A percentile compares a stretch with the other conserved stretches of the same genome.
phyloP scores from a whole-genome alignment of 2,888 invertebrate genomes.

The Thumatha senex region DNA sequence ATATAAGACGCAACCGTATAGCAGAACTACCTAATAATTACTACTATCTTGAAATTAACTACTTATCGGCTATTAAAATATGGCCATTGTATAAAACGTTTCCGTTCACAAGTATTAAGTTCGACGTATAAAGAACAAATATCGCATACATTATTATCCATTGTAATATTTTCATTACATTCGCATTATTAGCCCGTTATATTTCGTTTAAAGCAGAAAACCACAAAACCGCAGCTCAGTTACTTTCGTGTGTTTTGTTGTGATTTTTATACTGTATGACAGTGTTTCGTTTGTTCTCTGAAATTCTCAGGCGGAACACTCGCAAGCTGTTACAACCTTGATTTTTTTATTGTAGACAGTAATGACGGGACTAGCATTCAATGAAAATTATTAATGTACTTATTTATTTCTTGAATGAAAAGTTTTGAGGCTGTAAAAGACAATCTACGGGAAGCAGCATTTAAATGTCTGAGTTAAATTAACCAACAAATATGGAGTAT shows the following conservation, averaged over 20 bases:
- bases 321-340: slow-evolving; percentile 40
- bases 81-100: slow-evolving; percentile 22
- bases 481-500: no score
- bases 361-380: background rate
- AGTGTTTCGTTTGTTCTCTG: slow-evolving; percentile 26
- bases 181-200: slow-evolving; percentile 39
- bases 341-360: slow-evolving; percentile 12
- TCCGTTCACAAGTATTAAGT: slow-evolving; percentile 25
- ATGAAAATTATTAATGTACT: background rate
- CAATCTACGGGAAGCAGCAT: no score
- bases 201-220: slow-evolving; percentile 50
- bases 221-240: slow-evolving; percentile 64
- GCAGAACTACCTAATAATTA: no score
- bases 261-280: slow-evolving; percentile 51
- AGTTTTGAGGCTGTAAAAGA: no score
- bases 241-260: slow-evolving; percentile 60
- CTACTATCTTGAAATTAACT: slow-evolving; percentile 10
- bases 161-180: slow-evolving; percentile 39
- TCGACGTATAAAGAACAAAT: slow-evolving; percentile 27
- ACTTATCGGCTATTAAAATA: slow-evolving; percentile 15
- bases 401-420: no score
- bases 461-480: no score
- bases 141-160: slow-evolving; percentile 34
- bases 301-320: slow-evolving; percentile 30
- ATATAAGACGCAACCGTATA: no score